Conservation (phyloP, 2,888 invertebrate genomes). For the Macrophya alboannulata region DNA sequence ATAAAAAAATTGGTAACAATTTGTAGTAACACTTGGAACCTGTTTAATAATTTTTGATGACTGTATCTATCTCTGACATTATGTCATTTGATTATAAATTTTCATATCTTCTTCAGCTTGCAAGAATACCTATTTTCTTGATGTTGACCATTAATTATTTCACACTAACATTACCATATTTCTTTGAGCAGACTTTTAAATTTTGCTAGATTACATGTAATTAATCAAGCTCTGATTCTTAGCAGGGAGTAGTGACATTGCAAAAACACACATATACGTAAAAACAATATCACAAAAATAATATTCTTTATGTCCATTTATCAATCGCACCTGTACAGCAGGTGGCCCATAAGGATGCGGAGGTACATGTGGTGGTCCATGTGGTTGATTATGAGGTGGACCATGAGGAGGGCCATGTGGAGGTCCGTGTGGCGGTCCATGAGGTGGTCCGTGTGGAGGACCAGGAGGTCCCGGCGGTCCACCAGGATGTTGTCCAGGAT, state of each 20-base stretch:
- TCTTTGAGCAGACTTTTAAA: background rate
- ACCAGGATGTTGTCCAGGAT: slow-evolving; percentile 82
- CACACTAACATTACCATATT: background rate
- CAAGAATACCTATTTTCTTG: background rate
- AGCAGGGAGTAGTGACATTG: slow-evolving; percentile 46
- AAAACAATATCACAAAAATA: background rate
- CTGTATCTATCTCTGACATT: background rate
- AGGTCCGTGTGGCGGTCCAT: slow-evolving; percentile 86
- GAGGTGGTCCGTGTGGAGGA: slow-evolving; percentile 85
- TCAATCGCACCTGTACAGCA: slow-evolving; percentile 73
- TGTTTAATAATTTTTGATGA: background rate
- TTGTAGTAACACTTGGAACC: background rate
- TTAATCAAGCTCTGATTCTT: background rate
- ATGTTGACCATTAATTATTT: background rate
- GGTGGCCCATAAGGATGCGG: slow-evolving; percentile 83
- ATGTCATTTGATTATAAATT: background rate
- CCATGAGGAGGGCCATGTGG: slow-evolving; percentile 86
- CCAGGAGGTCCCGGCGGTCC: slow-evolving; percentile 82
- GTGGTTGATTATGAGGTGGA: slow-evolving; percentile 85
- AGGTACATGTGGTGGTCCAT: slow-evolving; percentile 82
- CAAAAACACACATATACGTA: slow-evolving; percentile 5
- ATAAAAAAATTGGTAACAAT: background rate
- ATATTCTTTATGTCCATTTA: background rate
- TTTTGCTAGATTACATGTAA: background rate
- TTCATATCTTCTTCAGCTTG: background rate